Conservation (phyloP, 2,113 vertebrate species). For the Zootoca vivipara region DNA sequence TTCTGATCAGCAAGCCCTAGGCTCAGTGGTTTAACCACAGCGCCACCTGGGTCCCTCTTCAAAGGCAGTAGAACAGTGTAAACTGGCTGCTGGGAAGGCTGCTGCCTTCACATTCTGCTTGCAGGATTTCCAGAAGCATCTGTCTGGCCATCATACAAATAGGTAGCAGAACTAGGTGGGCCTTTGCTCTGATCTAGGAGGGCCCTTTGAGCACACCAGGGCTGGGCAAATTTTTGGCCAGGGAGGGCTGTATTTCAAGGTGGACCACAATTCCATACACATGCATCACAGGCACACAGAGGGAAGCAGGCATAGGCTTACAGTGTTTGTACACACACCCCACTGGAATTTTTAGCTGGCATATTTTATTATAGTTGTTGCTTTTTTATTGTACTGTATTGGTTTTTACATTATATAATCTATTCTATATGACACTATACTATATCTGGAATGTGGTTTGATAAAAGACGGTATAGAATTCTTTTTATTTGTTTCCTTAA, state of each 20-base stretch:
- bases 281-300: not conserved
- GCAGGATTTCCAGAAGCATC: not conserved
- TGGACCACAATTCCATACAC: not conserved
- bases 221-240: not conserved
- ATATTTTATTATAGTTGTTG: not conserved
- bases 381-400: not conserved
- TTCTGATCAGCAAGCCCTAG: too few species aligned
- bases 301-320: not conserved
- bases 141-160: not conserved
- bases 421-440: too few species aligned
- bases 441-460: not conserved
- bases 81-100: not conserved
- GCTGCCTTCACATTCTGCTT: not conserved
- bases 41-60: too few species aligned
- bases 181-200: not conserved
- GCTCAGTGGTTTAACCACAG: too few species aligned
- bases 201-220: not conserved
- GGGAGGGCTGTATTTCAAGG: not conserved
- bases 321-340: not conserved
- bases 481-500: not conserved
- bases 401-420: not conserved
- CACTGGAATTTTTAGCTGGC: not conserved
- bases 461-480: not conserved
- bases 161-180: not conserved
- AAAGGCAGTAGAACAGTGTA: not conserved